Evolutionary conservation across 2,888 invertebrate genomes (phyloP).

Genomic region (Trypoxylon attenuatum): DNA sequence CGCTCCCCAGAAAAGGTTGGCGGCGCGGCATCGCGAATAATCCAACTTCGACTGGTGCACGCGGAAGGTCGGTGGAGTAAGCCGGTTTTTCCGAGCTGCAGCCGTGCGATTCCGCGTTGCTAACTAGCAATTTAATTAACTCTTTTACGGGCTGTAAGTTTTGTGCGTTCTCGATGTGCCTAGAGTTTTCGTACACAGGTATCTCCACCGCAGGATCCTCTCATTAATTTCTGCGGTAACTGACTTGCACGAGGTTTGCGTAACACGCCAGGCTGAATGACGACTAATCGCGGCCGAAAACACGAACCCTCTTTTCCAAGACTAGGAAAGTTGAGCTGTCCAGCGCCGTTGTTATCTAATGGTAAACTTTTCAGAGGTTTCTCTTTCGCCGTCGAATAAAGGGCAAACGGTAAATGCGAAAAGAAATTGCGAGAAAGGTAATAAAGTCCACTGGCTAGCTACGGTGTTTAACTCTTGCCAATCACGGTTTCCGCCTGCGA

Average conservation of each 20-base stretch:
- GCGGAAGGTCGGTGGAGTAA: background rate
- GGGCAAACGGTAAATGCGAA: too few relatives aligned
- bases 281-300: background rate
- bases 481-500: background rate
- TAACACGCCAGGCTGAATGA: background rate
- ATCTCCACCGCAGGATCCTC: background rate
- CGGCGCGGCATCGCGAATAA: background rate
- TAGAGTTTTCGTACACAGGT: constrained; percentile 1
- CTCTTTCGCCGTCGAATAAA: too few relatives aligned
- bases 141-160: constrained; percentile 14
- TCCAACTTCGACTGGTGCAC: background rate
- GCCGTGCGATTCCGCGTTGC: constrained; percentile 27
- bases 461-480: background rate
- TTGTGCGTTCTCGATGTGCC: background rate
- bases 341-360: background rate
- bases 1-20: background rate
- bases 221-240: background rate
- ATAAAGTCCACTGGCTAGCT: too few relatives aligned
- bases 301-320: background rate
- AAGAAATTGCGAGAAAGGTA: too few relatives aligned
- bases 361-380: background rate
- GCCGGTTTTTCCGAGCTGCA: background rate
- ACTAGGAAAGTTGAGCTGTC: background rate
- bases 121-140: constrained; percentile 39
- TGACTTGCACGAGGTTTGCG: background rate